Percentiles rank a stretch among this genome's conserved stretches.
Evolutionary conservation across 2,888 invertebrate species (phyloP).

Genomic region (Drosophila quinaria): DNA sequence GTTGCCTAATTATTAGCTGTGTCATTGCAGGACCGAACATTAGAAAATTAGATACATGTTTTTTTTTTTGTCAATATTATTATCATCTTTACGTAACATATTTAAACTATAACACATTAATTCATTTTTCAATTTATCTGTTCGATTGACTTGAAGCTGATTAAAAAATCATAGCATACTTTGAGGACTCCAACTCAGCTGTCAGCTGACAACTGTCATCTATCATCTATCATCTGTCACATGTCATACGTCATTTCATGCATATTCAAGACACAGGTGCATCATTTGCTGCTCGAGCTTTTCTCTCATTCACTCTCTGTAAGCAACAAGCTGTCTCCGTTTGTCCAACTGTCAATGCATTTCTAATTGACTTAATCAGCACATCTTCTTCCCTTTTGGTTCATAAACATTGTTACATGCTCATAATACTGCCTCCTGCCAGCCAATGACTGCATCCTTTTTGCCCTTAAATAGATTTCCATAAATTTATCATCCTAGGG

Average conservation of each 20-base stretch:
- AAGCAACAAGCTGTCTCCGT: slow-evolving; percentile 51
- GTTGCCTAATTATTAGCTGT: slow-evolving; percentile 14
- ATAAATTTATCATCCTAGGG: slow-evolving; percentile 32
- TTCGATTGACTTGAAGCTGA: neutral
- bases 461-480: slow-evolving; percentile 49
- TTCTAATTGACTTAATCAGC: slow-evolving; percentile 62
- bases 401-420: slow-evolving; percentile 22
- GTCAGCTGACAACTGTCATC: slow-evolving; percentile 5
- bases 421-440: slow-evolving; percentile 35
- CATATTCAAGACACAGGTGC: neutral
- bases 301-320: slow-evolving; percentile 13
- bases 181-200: slow-evolving; percentile 6
- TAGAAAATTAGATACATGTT: neutral
- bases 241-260: no score
- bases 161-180: slow-evolving; percentile 28
- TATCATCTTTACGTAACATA: neutral
- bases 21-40: neutral
- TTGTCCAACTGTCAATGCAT: slow-evolving; percentile 49
- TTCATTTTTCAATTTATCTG: neutral
- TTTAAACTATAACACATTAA: neutral
- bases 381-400: slow-evolving; percentile 4
- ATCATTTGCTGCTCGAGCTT: slow-evolving; percentile 1
- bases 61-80: neutral
- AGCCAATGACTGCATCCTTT: slow-evolving; percentile 45
- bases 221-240: no score